These are phyloP conservation scores for Hypomecis punctinalis DNA, from an alignment of 2,888 invertebrate genomes.

Conservation along the genomic window DNA sequence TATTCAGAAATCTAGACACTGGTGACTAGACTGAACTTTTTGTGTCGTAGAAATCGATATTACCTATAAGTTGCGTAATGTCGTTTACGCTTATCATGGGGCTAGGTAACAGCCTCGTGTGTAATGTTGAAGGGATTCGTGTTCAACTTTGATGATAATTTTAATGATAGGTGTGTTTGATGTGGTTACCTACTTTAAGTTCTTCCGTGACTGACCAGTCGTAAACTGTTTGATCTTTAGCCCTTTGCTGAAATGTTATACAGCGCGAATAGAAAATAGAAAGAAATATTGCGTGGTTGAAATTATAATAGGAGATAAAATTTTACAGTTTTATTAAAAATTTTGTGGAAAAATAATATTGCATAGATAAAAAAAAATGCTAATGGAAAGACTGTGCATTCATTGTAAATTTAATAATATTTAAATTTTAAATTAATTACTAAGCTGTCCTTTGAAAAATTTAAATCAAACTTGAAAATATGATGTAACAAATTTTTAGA, in stretches of 20 bases:
- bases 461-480: neutral
- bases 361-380: too few species aligned
- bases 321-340: too few species aligned
- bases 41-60: conserved; percentile 27
- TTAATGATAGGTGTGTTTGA: conserved; percentile 23
- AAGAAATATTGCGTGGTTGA: neutral
- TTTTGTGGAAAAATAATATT: too few species aligned
- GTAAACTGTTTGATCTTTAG: conserved; percentile 35
- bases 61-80: conserved; percentile 21
- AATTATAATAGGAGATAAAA: neutral
- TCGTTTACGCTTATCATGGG: conserved; percentile 6
- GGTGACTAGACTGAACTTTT: conserved; percentile 27
- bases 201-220: conserved; percentile 25
- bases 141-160: conserved; percentile 32
- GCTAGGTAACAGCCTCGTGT: conserved; percentile 4
- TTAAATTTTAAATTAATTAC: neutral
- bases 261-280: neutral
- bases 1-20: conserved; percentile 29
- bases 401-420: too few species aligned
- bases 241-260: conserved; percentile 27
- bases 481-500: too few species aligned
- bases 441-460: neutral
- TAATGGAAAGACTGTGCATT: too few species aligned
- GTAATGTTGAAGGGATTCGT: conserved; percentile 35
- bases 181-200: conserved; percentile 29